Evolutionary conservation across 2,113 vertebrate genomes (phyloP), one percentile per base, ranked within the genome.

Genomic region (Alosa alosa): DNA sequence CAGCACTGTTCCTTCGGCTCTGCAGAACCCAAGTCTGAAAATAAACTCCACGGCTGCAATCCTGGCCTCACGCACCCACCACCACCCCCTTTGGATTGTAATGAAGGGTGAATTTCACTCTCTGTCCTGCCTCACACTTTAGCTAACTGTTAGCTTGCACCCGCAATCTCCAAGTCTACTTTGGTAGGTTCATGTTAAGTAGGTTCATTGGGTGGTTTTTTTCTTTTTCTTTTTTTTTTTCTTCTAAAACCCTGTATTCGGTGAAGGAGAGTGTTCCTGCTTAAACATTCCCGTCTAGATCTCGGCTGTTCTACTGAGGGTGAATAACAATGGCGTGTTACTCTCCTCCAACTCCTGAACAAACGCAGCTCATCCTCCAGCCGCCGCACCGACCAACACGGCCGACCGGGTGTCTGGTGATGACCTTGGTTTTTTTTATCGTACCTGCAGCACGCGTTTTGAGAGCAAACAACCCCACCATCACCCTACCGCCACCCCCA

Each of bases 1-100:
- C 85, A 86, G 84, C 85, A 88, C 88, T 86, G 81, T 88, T 91
- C 86, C 85, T 81, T 82, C 82, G 83, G 83, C 88, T 87, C 85
- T 15, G 52, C 85, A 89, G 86, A 90, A 84, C 64, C 83, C 9
- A 22, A 81, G 82, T 84, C 84, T 88, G 83, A 89, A 91, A 72
- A 89, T 88, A 87, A 89, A 89, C 86, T 84, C 83, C 11, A 85
- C 68, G 68, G 82, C 82, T 81, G 82, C 86, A 89, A 84, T 83
- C 57, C 81, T 81, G 47, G 83, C 85, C 49, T 81, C 82, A 31
- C 85, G 25, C 64, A 64, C 22, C 60, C 20, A 49, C 8, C 57
- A 84, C 60, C 15, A 0, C 55, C 55, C 55, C 60, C 22, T 18
- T 4, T 36, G 64, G 64, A 72, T 72, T 82, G n/a, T 83, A 84